Evolutionary conservation across 2,113 vertebrate species (phyloP).

Genomic region (Tragelaphus buxtoni): DNA sequence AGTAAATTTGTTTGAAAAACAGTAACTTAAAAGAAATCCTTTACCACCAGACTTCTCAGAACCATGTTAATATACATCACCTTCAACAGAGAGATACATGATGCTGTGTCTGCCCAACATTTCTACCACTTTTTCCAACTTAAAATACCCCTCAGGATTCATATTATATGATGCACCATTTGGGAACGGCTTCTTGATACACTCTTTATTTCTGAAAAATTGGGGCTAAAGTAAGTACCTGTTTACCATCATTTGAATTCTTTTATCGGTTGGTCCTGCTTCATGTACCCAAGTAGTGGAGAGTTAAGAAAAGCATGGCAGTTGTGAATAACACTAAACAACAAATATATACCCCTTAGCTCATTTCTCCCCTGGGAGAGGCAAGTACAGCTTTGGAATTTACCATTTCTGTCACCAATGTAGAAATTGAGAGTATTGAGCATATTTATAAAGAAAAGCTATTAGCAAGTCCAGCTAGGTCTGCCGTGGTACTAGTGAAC

Average conservation of each 20-base stretch:
- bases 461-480: background rate
- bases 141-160: background rate
- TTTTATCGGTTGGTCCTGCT: background rate
- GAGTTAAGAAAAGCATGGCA: background rate
- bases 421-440: background rate
- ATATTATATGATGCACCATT: background rate
- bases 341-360: background rate
- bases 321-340: background rate
- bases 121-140: background rate
- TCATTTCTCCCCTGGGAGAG: background rate
- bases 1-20: background rate
- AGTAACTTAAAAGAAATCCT: background rate
- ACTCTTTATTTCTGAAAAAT: background rate
- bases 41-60: background rate
- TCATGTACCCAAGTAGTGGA: background rate
- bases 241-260: background rate
- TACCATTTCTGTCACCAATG: background rate
- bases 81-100: background rate
- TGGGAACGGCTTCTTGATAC: background rate
- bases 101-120: background rate
- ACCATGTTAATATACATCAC: too few species aligned
- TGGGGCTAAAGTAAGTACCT: background rate
- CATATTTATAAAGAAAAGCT: background rate
- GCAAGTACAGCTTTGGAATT: background rate
- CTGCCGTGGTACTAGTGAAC: background rate